These are phyloP conservation scores for Agonopterix alstromeriana DNA, from an alignment of 2,888 invertebrate genomes.

Conservation along the genomic window DNA sequence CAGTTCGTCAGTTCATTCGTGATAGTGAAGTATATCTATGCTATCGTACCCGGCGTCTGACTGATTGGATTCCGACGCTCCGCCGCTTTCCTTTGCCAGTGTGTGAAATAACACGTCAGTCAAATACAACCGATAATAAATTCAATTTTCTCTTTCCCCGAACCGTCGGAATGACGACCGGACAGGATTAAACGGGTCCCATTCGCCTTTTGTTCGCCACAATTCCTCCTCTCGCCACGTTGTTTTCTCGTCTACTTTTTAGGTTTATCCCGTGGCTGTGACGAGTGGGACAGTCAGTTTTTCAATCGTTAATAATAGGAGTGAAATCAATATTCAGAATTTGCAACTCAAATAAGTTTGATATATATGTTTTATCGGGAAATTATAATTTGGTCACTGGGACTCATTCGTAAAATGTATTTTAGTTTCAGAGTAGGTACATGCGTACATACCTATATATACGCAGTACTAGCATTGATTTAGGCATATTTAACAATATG, in stretches of 20 bases:
- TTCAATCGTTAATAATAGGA: too few species aligned
- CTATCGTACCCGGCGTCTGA: constrained; percentile 52
- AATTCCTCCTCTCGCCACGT: constrained; percentile 42
- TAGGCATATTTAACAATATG: neutral
- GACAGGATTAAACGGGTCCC: constrained; percentile 69
- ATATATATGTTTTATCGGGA: neutral
- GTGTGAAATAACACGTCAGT: constrained; percentile 76
- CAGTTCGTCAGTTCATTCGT: constrained; percentile 43
- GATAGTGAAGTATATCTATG: constrained; percentile 37
- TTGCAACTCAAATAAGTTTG: too few species aligned
- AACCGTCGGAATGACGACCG: constrained; percentile 58
- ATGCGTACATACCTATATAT: too few species aligned
- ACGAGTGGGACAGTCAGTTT: constrained; percentile 8
- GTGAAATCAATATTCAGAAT: too few species aligned
- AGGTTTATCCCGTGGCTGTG: constrained; percentile 8
- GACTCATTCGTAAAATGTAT: too few species aligned
- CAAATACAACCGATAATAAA: constrained; percentile 74
- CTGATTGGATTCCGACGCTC: constrained; percentile 64
- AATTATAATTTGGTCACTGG: too few species aligned
- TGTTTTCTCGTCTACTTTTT: constrained; percentile 30
- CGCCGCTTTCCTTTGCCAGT: constrained; percentile 46
- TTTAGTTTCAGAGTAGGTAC: too few species aligned
- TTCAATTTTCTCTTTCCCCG: constrained; percentile 67
- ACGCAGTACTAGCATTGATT: neutral
- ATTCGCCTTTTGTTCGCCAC: constrained; percentile 67